phyloP scores from a whole-genome alignment of 2,113 vertebrate species.

The Trogon surrucura region DNA sequence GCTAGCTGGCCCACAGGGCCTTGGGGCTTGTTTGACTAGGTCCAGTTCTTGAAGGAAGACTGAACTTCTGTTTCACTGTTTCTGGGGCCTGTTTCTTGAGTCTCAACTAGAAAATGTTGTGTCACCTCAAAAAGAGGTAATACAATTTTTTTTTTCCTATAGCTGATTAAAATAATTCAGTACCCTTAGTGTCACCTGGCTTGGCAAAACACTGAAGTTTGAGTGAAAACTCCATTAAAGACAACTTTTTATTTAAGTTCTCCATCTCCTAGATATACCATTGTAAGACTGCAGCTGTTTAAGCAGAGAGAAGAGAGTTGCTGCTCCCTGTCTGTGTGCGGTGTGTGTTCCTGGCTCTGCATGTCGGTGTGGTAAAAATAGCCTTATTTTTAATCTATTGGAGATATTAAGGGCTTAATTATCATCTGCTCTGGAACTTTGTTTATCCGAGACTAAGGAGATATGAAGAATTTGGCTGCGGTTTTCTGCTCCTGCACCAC shows the following conservation, averaged over 20 bases:
- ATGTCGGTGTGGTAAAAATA: not conserved
- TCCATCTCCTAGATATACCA: not conserved
- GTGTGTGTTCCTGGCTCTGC: not conserved
- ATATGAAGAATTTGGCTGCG: conserved; percentile 8
- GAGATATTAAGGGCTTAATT: conserved; percentile 38
- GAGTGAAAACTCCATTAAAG: not conserved
- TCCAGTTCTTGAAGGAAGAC: not conserved
- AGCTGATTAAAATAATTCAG: not conserved
- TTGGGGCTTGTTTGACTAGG: not conserved
- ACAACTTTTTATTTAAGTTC: not conserved
- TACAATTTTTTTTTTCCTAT: not conserved
- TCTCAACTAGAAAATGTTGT: not conserved
- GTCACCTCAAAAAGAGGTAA: not conserved
- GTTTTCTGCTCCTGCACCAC: not conserved
- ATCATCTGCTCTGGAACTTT: not conserved
- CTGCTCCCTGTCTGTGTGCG: not conserved
- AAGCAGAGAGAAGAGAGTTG: not conserved
- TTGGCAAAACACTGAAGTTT: not conserved
- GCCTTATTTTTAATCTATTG: not conserved
- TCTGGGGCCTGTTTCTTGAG: not conserved
- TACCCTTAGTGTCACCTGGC: not conserved
- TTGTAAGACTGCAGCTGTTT: not conserved
- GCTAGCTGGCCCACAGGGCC: not conserved
- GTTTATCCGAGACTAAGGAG: not conserved
- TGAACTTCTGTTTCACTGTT: not conserved